These are phyloP conservation scores for Priapulus caudatus DNA, from an alignment of 2,888 invertebrate species.

Conservation along the genomic window DNA sequence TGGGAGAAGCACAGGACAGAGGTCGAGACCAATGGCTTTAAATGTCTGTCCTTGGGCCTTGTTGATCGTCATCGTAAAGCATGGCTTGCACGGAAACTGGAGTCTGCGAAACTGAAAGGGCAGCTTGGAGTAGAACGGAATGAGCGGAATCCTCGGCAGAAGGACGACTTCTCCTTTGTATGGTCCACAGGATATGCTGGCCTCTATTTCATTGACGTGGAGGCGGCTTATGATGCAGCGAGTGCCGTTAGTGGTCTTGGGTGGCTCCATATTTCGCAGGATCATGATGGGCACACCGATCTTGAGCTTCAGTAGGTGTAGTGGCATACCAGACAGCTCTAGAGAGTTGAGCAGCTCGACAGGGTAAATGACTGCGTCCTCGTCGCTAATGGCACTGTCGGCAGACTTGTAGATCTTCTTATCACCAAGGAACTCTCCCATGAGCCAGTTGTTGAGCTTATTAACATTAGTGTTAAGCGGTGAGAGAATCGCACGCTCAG, in stretches of 20 bases:
- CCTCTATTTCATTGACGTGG: slow-evolving; percentile 8
- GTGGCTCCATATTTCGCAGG: slow-evolving; percentile 6
- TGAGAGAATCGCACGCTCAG: no score
- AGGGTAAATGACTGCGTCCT: no score
- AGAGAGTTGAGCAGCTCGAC: slow-evolving; percentile 5
- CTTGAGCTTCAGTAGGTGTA: not conserved
- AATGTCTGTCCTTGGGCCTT: slow-evolving; percentile 11
- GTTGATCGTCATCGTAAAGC: slow-evolving; percentile 9
- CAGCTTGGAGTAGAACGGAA: slow-evolving; percentile 4
- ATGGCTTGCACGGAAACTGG: not conserved
- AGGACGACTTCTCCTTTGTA: slow-evolving; percentile 1
- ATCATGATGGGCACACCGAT: slow-evolving; percentile 7
- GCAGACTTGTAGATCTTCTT: no score
- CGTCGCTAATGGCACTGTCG: no score
- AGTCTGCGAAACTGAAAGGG: slow-evolving; percentile 6
- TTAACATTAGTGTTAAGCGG: no score
- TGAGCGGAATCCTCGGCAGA: slow-evolving; percentile 7
- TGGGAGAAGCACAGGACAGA: slow-evolving; percentile 9
- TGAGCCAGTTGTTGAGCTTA: no score
- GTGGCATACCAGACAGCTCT: slow-evolving; percentile 6
- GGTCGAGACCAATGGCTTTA: slow-evolving; percentile 2
- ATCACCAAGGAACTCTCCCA: no score
- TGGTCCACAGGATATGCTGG: not conserved
- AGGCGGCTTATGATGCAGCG: slow-evolving; percentile 5
- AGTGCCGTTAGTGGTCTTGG: slow-evolving; percentile 8